phyloP scores from a whole-genome alignment of 1,140 invertebrate genomes.

The Cotesia vestalis region DNA sequence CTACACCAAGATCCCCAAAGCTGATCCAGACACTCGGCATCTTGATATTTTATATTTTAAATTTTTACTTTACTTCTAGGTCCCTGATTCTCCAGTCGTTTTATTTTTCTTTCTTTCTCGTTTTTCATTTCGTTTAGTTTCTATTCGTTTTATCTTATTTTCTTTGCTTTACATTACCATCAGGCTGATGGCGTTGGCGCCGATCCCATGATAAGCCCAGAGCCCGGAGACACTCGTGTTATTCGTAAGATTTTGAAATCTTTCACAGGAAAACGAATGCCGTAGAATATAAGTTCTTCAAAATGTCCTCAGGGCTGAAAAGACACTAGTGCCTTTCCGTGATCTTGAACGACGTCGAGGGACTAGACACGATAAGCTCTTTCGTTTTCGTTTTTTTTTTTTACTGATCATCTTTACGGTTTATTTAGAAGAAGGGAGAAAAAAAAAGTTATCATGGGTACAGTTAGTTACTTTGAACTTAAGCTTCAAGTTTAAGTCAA shows the following conservation, averaged over 20 bases:
- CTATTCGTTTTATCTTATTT: conserved; percentile 1
- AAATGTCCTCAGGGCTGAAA: too few species aligned
- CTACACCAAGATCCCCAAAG: conserved; percentile 20
- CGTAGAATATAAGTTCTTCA: background rate
- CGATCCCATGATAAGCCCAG: conserved; percentile 35
- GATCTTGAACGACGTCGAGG: background rate
- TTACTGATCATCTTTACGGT: background rate
- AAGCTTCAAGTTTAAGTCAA: background rate
- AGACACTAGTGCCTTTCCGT: background rate
- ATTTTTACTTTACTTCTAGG: conserved; percentile 6
- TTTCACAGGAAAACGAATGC: conserved; percentile 20
- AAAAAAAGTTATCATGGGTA: too few species aligned
- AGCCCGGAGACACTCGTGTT: conserved; percentile 30
- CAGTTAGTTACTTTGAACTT: too few species aligned
- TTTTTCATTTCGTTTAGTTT: conserved; percentile 14
- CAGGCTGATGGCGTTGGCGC: conserved; percentile 22
- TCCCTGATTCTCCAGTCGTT: background rate
- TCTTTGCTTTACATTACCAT: conserved; percentile 1
- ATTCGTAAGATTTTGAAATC: conserved; percentile 19
- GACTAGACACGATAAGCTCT: too few species aligned
- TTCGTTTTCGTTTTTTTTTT: too few species aligned
- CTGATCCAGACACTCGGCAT: conserved; percentile 31
- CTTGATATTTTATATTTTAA: conserved; percentile 18
- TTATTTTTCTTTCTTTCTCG: background rate
- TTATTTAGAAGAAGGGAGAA: background rate